Evolutionary conservation across 2,888 invertebrate species (phyloP).

Genomic region (Catocala sponsa): DNA sequence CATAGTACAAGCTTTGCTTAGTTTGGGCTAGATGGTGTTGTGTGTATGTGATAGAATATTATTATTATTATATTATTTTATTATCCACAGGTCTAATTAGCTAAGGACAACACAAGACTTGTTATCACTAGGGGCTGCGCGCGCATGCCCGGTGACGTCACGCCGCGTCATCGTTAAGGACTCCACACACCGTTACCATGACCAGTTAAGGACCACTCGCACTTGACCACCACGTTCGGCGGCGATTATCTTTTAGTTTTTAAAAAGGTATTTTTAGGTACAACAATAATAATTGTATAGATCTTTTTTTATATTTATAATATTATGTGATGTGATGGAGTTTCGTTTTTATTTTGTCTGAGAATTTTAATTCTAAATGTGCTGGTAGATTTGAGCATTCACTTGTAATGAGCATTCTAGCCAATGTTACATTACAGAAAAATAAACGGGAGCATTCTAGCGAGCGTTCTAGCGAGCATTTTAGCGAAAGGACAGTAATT

Average conservation of each 20-base stretch:
- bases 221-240: not conserved
- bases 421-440: too few relatives aligned
- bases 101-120: conserved; percentile 52
- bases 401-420: too few relatives aligned
- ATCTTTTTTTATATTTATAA: conserved; percentile 12
- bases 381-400: too few relatives aligned
- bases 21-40: too few relatives aligned
- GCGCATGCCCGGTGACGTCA: conserved; percentile 27
- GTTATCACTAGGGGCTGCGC: conserved; percentile 37
- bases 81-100: conserved; percentile 34
- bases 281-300: conserved; percentile 16
- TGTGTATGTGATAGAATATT: too few relatives aligned
- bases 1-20: too few relatives aligned
- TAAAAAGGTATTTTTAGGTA: conserved; percentile 12
- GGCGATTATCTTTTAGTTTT: conserved; percentile 4
- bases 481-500: too few relatives aligned
- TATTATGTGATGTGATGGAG: not conserved
- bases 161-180: conserved; percentile 28
- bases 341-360: too few relatives aligned
- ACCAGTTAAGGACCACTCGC: conserved; percentile 26
- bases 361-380: too few relatives aligned
- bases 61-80: too few relatives aligned
- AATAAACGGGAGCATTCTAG: too few relatives aligned
- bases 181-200: conserved; percentile 35
- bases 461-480: too few relatives aligned